Conservation (phyloP, 1,140 invertebrate species). For the Lepidostoma basale region DNA sequence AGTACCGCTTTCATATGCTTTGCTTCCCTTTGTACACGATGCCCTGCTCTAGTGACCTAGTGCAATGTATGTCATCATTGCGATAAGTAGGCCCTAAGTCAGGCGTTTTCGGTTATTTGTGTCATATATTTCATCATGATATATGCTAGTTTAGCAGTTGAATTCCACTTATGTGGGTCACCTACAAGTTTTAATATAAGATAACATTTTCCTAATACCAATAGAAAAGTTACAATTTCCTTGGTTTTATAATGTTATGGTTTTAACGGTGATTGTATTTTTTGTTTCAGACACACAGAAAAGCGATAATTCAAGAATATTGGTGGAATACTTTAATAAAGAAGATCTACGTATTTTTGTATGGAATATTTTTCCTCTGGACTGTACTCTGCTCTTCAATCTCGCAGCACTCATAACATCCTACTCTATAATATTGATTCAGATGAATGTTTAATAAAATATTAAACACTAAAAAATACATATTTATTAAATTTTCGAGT, state of each 20-base stretch:
- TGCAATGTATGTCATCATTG: no score
- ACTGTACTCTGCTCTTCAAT: slow-evolving; percentile 6
- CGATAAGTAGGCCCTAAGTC: no score
- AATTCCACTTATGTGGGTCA: no score
- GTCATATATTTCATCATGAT: no score
- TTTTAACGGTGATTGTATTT: no score
- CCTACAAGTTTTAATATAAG: no score
- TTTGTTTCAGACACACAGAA: slow-evolving; percentile 16
- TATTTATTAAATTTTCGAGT: neutral
- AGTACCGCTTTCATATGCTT: no score
- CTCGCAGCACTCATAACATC: slow-evolving; percentile 2
- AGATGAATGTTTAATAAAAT: slow-evolving; percentile 8
- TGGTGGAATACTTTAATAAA: neutral
- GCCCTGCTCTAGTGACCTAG: no score
- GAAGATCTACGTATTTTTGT: slow-evolving; percentile 1
- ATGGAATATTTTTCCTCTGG: neutral
- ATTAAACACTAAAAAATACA: no score
- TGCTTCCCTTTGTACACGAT: no score
- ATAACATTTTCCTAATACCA: neutral
- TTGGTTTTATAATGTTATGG: neutral
- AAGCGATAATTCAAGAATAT: neutral
- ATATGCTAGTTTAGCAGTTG: no score
- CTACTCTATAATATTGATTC: slow-evolving; percentile 21
- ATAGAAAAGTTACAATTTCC: neutral
- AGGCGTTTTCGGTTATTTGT: no score